Evolutionary conservation across 2,888 invertebrate species (phyloP).

Genomic region (Empis livida): DNA sequence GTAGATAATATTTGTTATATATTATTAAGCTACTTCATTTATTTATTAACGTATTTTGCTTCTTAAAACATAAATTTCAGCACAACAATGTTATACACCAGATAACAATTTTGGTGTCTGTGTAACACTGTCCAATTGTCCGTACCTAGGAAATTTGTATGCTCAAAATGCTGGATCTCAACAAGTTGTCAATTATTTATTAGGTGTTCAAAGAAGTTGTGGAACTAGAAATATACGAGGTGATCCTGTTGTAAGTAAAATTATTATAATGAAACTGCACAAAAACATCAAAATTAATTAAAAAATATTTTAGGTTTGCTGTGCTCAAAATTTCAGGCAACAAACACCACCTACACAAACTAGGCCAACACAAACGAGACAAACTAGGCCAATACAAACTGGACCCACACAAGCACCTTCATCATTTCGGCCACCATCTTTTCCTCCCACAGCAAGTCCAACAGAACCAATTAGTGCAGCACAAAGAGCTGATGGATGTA

Average conservation of each 20-base stretch:
- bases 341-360: slow-evolving; percentile 11
- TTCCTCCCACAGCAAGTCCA: slow-evolving; percentile 11
- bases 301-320: background rate
- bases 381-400: slow-evolving; percentile 5
- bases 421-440: slow-evolving; percentile 7
- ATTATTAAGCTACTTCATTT: no score
- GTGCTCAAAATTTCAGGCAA: background rate
- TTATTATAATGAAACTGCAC: background rate
- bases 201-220: slow-evolving; percentile 25
- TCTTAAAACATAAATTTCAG: background rate
- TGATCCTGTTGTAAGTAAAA: slow-evolving; percentile 29
- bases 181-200: slow-evolving; percentile 23
- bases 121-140: slow-evolving; percentile 24
- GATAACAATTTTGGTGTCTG: slow-evolving; percentile 29
- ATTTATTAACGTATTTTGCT: no score
- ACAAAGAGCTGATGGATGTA: slow-evolving; percentile 19
- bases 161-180: slow-evolving; percentile 16
- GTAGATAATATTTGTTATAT: no score
- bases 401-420: slow-evolving; percentile 7
- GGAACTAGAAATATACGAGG: slow-evolving; percentile 24
- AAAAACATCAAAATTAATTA: background rate
- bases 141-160: slow-evolving; percentile 24
- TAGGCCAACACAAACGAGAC: slow-evolving; percentile 13
- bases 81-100: slow-evolving; percentile 26
- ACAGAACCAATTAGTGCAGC: slow-evolving; percentile 18